Percentiles rank a stretch among this genome's conserved stretches.
phyloP scores from a whole-genome alignment of 1,140 invertebrate species.

The Aradophagus sp. region DNA sequence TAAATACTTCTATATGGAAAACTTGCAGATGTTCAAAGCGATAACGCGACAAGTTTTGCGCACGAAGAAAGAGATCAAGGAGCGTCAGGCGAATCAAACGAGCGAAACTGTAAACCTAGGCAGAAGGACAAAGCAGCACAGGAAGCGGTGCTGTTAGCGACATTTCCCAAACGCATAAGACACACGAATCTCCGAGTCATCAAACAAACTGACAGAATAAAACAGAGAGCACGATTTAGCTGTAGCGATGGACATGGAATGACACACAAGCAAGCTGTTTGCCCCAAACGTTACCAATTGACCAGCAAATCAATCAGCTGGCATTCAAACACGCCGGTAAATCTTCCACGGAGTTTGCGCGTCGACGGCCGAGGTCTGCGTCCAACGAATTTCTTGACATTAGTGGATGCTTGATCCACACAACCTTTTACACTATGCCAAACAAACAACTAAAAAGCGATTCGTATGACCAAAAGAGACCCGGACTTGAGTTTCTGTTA shows the following conservation, averaged over 20 bases:
- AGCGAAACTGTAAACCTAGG: conserved; percentile 76
- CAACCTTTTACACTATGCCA: no score
- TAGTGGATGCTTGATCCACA: no score
- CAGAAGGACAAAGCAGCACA: conserved; percentile 72
- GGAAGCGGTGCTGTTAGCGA: conserved; percentile 73
- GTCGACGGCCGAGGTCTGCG: no score
- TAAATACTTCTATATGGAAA: no score
- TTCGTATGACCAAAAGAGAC: conserved; percentile 7
- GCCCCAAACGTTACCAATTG: no score
- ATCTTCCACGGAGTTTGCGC: no score
- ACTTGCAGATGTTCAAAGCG: conserved; percentile 86
- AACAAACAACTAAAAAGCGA: no score
- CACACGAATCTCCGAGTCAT: conserved; percentile 26
- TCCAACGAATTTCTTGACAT: no score
- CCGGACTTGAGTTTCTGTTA: conserved; percentile 1
- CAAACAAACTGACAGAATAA: conserved; percentile 60
- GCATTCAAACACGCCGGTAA: no score
- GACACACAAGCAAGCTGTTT: conserved; percentile 54
- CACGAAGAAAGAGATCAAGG: conserved; percentile 80
- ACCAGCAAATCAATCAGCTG: no score
- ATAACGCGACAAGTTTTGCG: conserved; percentile 83
- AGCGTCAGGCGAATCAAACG: conserved; percentile 77
- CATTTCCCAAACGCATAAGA: conserved; percentile 18
- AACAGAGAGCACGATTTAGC: conserved; percentile 62
- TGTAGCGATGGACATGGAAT: conserved; percentile 60